Percentiles rank a stretch among this genome's conserved stretches.
phyloP scores from a whole-genome alignment of 2,888 invertebrate genomes.

The Scaptomyza reducta region DNA sequence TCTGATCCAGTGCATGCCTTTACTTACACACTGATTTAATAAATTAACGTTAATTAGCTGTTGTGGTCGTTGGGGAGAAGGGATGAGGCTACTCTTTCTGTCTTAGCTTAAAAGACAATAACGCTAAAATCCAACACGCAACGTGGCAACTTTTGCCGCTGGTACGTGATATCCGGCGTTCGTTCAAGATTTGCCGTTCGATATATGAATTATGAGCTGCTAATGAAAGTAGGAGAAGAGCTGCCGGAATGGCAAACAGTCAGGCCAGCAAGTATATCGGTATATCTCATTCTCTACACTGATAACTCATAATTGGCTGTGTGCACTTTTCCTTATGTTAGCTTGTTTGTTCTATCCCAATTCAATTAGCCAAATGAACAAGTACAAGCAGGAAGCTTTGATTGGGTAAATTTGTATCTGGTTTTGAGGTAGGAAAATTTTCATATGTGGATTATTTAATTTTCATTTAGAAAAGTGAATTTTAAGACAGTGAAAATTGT shows the following conservation, averaged over 20 bases:
- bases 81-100: constrained; percentile 29
- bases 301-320: constrained; percentile 58
- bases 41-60: constrained; percentile 83
- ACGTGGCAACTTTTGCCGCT: constrained; percentile 71
- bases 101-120: constrained; percentile 70
- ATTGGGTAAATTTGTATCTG: neutral
- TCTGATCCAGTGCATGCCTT: constrained; percentile 61
- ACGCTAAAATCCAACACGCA: constrained; percentile 67
- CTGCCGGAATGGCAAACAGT: too few relatives aligned
- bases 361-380: constrained; percentile 71
- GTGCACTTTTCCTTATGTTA: constrained; percentile 18
- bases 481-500: neutral
- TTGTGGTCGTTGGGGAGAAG: constrained; percentile 60
- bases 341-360: constrained; percentile 65
- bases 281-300: constrained; percentile 42
- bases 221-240: constrained; percentile 18
- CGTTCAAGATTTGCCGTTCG: constrained; percentile 73
- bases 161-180: constrained; percentile 81
- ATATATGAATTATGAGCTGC: constrained; percentile 74
- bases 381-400: neutral
- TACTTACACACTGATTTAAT: constrained; percentile 83
- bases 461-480: neutral
- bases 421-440: neutral
- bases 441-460: neutral
- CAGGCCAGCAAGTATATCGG: constrained; percentile 36